Conservation (phyloP, 2,113 vertebrate species). For the Dicentrarchus labrax region DNA sequence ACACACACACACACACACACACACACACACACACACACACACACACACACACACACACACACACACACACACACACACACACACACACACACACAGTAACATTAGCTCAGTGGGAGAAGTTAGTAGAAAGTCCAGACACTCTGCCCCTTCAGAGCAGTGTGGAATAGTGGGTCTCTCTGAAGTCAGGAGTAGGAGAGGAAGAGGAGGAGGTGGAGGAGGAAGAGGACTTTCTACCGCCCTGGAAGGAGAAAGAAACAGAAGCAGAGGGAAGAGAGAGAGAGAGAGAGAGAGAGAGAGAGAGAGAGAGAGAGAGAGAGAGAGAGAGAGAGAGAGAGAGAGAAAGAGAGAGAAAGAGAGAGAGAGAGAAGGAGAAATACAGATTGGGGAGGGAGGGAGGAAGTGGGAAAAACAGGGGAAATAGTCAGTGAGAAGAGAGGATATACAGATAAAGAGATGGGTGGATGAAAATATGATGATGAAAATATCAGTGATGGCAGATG, state of each 20-base stretch:
- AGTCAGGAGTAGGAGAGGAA: slow-evolving; percentile 73
- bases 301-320: slow-evolving; percentile 14
- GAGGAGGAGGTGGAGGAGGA: slow-evolving; percentile 75
- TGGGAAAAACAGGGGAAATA: slow-evolving; percentile 23
- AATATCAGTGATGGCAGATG: neutral
- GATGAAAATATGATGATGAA: slow-evolving; percentile 13
- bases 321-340: slow-evolving; percentile 14
- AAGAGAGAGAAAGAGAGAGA: slow-evolving; percentile 17
- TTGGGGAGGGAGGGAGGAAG: slow-evolving; percentile 16
- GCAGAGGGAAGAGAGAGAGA: slow-evolving; percentile 14
- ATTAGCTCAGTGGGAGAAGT: slow-evolving; percentile 43
- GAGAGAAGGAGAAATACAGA: slow-evolving; percentile 30
- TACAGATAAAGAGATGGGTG: slow-evolving; percentile 30
- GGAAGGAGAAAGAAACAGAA: slow-evolving; percentile 82
- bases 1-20: too few species aligned
- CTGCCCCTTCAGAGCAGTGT: slow-evolving; percentile 73
- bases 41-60: neutral
- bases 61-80: slow-evolving; percentile 10
- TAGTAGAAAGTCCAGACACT: slow-evolving; percentile 57
- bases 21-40: neutral
- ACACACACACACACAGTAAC: slow-evolving; percentile 12
- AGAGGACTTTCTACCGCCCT: slow-evolving; percentile 93
- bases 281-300: slow-evolving; percentile 21
- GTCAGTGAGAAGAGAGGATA: slow-evolving; percentile 45
- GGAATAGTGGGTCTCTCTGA: slow-evolving; percentile 93